Percentiles rank a stretch among this genome's conserved stretches.
phyloP scores from a whole-genome alignment of 1,140 invertebrate genomes.

The Drosophila nebulosa region DNA sequence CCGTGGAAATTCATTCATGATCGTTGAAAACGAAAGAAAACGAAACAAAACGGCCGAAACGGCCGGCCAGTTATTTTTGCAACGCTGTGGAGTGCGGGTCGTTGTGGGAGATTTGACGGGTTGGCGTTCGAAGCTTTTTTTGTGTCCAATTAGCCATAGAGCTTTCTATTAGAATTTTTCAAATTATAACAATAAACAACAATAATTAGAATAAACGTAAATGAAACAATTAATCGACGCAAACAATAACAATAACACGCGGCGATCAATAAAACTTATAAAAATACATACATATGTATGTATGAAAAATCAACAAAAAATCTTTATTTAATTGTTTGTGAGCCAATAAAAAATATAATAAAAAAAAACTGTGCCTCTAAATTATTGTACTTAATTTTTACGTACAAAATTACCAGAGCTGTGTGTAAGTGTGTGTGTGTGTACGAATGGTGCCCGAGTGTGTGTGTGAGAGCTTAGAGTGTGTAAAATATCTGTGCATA shows the following conservation, averaged over 20 bases:
- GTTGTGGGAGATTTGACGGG: slow-evolving; percentile 31
- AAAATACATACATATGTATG: slow-evolving; percentile 18
- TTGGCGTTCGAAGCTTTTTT: background rate
- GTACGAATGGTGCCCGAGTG: slow-evolving; percentile 11
- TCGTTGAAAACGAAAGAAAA: slow-evolving; percentile 3
- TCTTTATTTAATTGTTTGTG: slow-evolving; percentile 43
- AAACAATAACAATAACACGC: slow-evolving; percentile 36
- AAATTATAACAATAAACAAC: slow-evolving; percentile 8
- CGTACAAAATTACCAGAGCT: slow-evolving; percentile 49
- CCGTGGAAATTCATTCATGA: slow-evolving; percentile 68
- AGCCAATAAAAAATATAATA: slow-evolving; percentile 33
- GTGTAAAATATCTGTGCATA: background rate
- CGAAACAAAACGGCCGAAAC: slow-evolving; percentile 1
- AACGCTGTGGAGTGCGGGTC: slow-evolving; percentile 64
- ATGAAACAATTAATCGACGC: slow-evolving; percentile 76
- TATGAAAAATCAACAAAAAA: slow-evolving; percentile 10
- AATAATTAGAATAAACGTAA: slow-evolving; percentile 71
- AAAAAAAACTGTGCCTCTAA: slow-evolving; percentile 69
- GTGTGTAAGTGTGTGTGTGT: slow-evolving; percentile 12
- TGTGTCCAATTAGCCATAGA: slow-evolving; percentile 1
- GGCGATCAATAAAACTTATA: slow-evolving; percentile 71
- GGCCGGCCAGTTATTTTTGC: slow-evolving; percentile 55
- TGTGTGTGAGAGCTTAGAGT: background rate
- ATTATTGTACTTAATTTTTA: slow-evolving; percentile 78
- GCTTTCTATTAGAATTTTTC: background rate